Evolutionary conservation across 2,113 vertebrate genomes (phyloP), one percentile per base, ranked within the genome.

Genomic region (Polypterus senegalus): DNA sequence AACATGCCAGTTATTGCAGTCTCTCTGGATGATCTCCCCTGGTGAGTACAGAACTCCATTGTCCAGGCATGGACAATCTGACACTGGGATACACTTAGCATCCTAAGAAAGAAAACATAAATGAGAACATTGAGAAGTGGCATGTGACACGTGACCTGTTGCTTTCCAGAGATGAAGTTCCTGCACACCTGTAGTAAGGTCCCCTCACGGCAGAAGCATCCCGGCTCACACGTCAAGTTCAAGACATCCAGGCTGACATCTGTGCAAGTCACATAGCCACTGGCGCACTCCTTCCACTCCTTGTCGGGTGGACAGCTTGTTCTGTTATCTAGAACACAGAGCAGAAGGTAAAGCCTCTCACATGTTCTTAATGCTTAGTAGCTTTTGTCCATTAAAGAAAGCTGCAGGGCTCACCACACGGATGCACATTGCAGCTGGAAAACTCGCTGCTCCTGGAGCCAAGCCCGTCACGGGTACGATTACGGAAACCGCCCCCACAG

Each of bases 401-500:
- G 27, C 27, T 27, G 51, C 51, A 52, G 0, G 7, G 9, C 77
- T 78, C 74, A 94, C 91, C 89, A 59, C 91, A 94, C 27, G 89
- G 83, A 11, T 85, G 83, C 51, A 88, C 79, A 66, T 81, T 86
- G 52, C 91, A 94, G 74, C 86, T 79, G 4, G 82, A 84, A 76
- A 92, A 92, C 66, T 91, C 73, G 1, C 87, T 77, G 4, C 84
- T 82, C 2, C 81, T 78, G 7, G 67, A 62, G 2, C 63, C 64
- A 45, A 79, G 52, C 0, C 81, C 70, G 0, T 80, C 80, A 1
- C 76, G 76, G 4, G 87, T 92, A 60, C 92, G 73, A 56, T 81
- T 91, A 68, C 79, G 74, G 69, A 89, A 92, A 8, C 92, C 90
- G 0, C 89, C 87, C 2, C 92, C 90, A 5, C 92, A 94, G 4